phyloP scores from a whole-genome alignment of 2,888 invertebrate species.

The Tanypteryx hageni region DNA sequence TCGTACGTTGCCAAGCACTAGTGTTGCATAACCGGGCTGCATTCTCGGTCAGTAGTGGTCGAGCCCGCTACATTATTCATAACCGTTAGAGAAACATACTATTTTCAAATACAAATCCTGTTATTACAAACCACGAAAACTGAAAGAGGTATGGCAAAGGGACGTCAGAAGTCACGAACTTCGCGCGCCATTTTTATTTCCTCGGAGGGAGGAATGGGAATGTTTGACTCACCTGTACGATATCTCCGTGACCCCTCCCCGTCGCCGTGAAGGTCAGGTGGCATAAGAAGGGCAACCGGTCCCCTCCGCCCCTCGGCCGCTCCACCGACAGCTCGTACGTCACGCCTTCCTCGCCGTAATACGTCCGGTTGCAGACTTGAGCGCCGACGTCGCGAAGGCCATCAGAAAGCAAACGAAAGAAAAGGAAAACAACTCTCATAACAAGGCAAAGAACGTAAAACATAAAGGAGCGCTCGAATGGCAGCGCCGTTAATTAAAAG shows the following conservation, averaged over 20 bases:
- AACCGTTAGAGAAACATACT: too few species aligned
- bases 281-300: conserved; percentile 91
- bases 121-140: too few species aligned
- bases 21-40: too few species aligned
- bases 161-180: too few species aligned
- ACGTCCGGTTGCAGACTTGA: conserved; percentile 92
- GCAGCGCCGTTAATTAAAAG: background rate
- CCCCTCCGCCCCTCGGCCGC: conserved; percentile 84
- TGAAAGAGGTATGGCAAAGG: too few species aligned
- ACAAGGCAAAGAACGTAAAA: background rate
- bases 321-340: conserved; percentile 92
- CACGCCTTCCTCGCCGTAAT: conserved; percentile 91
- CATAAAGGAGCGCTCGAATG: background rate
- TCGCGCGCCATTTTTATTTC: too few species aligned
- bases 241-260: conserved; percentile 88
- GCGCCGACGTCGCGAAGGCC: background rate
- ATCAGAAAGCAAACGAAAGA: background rate
- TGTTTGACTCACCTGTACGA: conserved; percentile 83
- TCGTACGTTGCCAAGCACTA: too few species aligned
- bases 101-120: too few species aligned
- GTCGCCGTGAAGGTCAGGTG: conserved; percentile 92
- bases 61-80: too few species aligned
- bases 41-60: too few species aligned
- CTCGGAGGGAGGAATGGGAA: background rate
- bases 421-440: background rate